Conservation (phyloP, 2,888 invertebrate genomes). For the Cryptocephalus primarius region DNA sequence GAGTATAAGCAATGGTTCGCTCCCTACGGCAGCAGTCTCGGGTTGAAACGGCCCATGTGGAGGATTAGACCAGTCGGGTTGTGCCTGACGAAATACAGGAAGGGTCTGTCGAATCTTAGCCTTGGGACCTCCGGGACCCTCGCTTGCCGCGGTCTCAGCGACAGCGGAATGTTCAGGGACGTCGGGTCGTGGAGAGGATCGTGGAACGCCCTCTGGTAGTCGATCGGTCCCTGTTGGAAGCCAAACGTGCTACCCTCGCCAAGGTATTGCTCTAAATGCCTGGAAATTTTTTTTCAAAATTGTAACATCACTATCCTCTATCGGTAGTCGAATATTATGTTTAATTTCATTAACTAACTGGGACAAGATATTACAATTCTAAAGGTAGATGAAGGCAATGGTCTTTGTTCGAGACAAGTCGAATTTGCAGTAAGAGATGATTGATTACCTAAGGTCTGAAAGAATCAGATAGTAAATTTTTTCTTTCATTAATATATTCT, state of each 20-base stretch:
- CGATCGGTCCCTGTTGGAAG: constrained; percentile 40
- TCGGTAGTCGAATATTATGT: no score
- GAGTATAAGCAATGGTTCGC: no score
- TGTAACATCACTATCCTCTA: no score
- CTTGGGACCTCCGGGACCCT: constrained; percentile 60
- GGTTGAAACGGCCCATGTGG: constrained; percentile 81
- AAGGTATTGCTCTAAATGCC: background rate
- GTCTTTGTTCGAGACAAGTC: no score
- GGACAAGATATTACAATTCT: no score
- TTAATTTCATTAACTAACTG: no score
- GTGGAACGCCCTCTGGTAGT: constrained; percentile 58
- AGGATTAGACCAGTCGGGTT: constrained; percentile 86
- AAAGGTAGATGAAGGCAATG: no score
- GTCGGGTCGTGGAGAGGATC: constrained; percentile 49
- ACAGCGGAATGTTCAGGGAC: constrained; percentile 48
- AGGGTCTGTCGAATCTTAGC: constrained; percentile 76
- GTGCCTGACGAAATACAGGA: constrained; percentile 79
- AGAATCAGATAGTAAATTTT: no score
- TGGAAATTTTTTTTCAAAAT: background rate
- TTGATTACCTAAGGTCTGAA: no score
- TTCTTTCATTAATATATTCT: no score
- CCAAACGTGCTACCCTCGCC: constrained; percentile 4
- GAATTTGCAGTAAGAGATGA: no score
- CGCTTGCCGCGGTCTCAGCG: constrained; percentile 60
- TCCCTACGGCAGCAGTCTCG: constrained; percentile 60